A percentile compares a stretch with the other conserved stretches of the same genome.
phyloP scores from a whole-genome alignment of 2,113 vertebrate species.

The Alouatta palliata region DNA sequence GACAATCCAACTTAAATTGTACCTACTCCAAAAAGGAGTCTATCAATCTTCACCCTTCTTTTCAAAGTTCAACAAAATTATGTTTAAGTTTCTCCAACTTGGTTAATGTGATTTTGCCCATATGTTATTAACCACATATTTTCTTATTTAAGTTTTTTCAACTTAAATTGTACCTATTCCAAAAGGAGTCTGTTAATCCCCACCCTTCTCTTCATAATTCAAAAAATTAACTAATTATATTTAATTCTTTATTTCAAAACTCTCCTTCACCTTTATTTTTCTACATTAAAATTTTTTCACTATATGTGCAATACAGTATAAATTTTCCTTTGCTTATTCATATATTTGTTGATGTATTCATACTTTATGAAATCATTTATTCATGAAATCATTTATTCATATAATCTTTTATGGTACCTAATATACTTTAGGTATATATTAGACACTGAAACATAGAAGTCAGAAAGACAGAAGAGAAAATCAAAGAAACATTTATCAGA shows the following conservation, averaged over 20 bases:
- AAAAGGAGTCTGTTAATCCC: neutral
- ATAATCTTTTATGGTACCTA: neutral
- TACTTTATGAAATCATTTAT: neutral
- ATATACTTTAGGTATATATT: neutral
- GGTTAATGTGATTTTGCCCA: no score
- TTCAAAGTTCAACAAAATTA: neutral
- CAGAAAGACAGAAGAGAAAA: neutral
- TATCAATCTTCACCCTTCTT: neutral
- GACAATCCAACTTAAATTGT: neutral
- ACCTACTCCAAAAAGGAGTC: neutral
- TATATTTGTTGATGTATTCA: neutral
- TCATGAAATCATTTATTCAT: neutral
- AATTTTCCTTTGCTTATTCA: neutral
- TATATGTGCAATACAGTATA: neutral
- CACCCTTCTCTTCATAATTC: neutral
- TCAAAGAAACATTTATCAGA: neutral
- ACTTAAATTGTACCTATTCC: neutral
- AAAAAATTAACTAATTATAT: neutral
- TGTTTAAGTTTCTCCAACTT: no score
- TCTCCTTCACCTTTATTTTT: neutral
- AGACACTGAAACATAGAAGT: neutral
- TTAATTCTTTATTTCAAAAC: neutral
- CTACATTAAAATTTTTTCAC: neutral
- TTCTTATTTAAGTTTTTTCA: neutral
- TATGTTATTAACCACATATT: no score